Percentiles rank a stretch among this genome's conserved stretches.
phyloP scores from a whole-genome alignment of 2,797 vertebrate genomes.

The Eleutherodactylus coqui region DNA sequence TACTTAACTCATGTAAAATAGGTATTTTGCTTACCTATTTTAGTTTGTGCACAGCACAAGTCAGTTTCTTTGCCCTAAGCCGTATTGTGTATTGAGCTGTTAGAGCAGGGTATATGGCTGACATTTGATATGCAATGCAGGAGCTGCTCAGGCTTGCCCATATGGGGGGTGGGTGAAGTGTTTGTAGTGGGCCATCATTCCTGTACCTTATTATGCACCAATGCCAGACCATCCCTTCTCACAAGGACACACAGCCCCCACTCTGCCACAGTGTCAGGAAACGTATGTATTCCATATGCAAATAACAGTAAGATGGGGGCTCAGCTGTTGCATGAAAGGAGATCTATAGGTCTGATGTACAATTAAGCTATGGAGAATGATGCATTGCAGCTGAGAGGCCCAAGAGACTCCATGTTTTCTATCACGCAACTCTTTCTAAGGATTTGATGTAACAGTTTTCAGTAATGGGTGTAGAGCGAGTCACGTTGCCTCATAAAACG shows the following conservation, averaged over 20 bases:
- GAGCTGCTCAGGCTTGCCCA: conserved; percentile 62
- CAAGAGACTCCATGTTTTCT: conserved; percentile 14
- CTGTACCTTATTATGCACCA: conserved; percentile 60
- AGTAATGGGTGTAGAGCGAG: neutral
- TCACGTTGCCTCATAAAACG: neutral
- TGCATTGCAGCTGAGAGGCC: conserved; percentile 45
- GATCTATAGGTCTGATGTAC: conserved; percentile 50
- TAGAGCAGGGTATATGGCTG: conserved; percentile 44
- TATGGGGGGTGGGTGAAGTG: conserved; percentile 52
- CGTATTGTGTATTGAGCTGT: neutral
- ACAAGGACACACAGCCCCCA: conserved; percentile 62
- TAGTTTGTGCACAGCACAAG: neutral
- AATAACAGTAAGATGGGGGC: conserved; percentile 49
- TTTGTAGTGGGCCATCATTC: conserved; percentile 61
- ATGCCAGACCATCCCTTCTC: conserved; percentile 56
- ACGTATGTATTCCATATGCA: conserved; percentile 59
- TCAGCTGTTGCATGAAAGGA: conserved; percentile 55
- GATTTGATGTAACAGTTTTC: neutral
- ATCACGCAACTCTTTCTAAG: neutral
- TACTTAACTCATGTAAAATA: neutral
- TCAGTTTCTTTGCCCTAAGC: too few species aligned
- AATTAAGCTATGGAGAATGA: conserved; percentile 47
- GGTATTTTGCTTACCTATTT: neutral
- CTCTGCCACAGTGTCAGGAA: conserved; percentile 50
- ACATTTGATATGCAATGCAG: conserved; percentile 62